These are phyloP conservation scores for Scaptomyza tumidula DNA, from an alignment of 2,888 invertebrate species.

Conservation along the genomic window DNA sequence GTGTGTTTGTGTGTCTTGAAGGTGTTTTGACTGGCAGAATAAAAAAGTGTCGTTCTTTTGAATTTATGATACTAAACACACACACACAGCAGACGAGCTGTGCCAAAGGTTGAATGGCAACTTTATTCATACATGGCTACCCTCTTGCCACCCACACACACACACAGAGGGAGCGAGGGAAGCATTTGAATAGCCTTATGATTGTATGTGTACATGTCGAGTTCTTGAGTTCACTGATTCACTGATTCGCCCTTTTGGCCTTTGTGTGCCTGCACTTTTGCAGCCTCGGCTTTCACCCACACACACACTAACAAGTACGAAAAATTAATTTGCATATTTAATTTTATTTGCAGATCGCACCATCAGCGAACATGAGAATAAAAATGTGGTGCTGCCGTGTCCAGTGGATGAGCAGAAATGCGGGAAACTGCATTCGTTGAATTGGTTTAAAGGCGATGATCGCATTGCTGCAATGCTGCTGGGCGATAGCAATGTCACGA, in stretches of 20 bases:
- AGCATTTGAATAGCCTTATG: slow-evolving; percentile 44
- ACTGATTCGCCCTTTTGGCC: slow-evolving; percentile 10
- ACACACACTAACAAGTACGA: neutral
- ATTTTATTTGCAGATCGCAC: slow-evolving; percentile 80
- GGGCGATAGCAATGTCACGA: slow-evolving; percentile 83
- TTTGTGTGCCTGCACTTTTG: slow-evolving; percentile 56
- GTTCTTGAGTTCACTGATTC: slow-evolving; percentile 8
- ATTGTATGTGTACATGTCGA: slow-evolving; percentile 19
- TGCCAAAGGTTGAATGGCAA: slow-evolving; percentile 40
- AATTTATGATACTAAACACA: slow-evolving; percentile 65
- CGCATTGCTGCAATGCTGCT: slow-evolving; percentile 85
- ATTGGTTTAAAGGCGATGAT: slow-evolving; percentile 89
- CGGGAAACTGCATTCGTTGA: slow-evolving; percentile 90
- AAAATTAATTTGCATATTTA: slow-evolving; percentile 28
- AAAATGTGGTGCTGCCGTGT: slow-evolving; percentile 88
- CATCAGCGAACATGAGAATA: slow-evolving; percentile 83
- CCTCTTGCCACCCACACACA: neutral
- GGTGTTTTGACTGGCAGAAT: slow-evolving; percentile 37
- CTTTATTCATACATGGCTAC: slow-evolving; percentile 64
- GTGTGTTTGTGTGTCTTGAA: slow-evolving; percentile 21
- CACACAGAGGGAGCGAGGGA: slow-evolving; percentile 3
- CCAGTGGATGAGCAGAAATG: slow-evolving; percentile 88
- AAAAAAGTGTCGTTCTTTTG: slow-evolving; percentile 64
- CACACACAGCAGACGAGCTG: slow-evolving; percentile 30
- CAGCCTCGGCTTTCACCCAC: slow-evolving; percentile 31